Percentiles rank a stretch among this genome's conserved stretches.
These are phyloP conservation scores for Sinelater perroti DNA, from an alignment of 2,888 invertebrate species.

Conservation along the genomic window DNA sequence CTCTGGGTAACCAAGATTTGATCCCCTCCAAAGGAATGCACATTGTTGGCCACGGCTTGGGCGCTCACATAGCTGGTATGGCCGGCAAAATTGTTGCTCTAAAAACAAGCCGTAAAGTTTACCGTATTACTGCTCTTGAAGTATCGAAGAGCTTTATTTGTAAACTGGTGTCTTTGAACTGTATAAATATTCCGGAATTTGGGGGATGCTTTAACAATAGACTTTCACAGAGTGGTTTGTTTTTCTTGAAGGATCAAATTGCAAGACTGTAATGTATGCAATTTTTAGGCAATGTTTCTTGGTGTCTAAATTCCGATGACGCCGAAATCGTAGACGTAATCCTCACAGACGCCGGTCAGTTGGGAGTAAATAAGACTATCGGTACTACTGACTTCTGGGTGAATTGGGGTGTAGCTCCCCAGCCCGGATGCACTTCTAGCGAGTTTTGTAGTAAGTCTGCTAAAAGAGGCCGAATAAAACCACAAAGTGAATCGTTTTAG, in stretches of 20 bases:
- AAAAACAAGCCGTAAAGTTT: slow-evolving; percentile 47
- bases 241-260: too few species aligned
- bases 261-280: too few species aligned
- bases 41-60: slow-evolving; percentile 32
- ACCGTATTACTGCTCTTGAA: slow-evolving; percentile 63
- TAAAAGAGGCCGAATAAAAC: too few species aligned
- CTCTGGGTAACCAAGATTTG: slow-evolving; percentile 10
- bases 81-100: slow-evolving; percentile 46
- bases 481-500: too few species aligned
- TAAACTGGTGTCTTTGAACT: too few species aligned
- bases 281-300: too few species aligned
- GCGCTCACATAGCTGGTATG: slow-evolving; percentile 40
- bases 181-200: too few species aligned
- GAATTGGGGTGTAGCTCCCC: slow-evolving; percentile 8
- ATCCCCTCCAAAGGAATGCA: slow-evolving; percentile 45
- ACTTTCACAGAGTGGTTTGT: too few species aligned
- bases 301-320: neutral
- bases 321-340: slow-evolving; percentile 12
- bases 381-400: slow-evolving; percentile 12
- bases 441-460: too few species aligned
- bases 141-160: slow-evolving; percentile 61
- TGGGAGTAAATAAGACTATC: slow-evolving; percentile 1
- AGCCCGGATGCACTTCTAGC: slow-evolving; percentile 1
- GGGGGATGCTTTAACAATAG: too few species aligned
- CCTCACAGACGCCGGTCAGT: slow-evolving; percentile 12